Evolutionary conservation across 1,140 invertebrate species (phyloP).

Genomic region (Neodiprion virginianus): DNA sequence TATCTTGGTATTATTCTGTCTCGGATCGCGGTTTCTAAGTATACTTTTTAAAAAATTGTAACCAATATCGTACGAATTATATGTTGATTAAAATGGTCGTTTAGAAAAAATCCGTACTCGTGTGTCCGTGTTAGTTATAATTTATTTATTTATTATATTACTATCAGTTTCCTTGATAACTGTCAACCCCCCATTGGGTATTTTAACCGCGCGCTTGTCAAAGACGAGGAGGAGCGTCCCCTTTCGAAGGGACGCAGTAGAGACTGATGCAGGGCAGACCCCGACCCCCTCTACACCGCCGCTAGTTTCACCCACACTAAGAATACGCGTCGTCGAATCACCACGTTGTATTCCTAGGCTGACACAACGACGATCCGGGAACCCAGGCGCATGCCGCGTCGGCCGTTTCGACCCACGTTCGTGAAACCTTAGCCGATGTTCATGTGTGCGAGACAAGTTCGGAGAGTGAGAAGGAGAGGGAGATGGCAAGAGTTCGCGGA

Average conservation of each 20-base stretch:
- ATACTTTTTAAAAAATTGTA: too few species aligned
- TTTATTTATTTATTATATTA: too few species aligned
- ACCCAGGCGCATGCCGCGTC: not conserved
- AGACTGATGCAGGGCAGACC: constrained; percentile 44
- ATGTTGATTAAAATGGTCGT: too few species aligned
- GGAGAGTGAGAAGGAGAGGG: not conserved
- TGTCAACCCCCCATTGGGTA: constrained; percentile 8
- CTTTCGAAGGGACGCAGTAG: constrained; percentile 38
- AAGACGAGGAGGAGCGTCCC: constrained; percentile 11
- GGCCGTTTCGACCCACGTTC: not conserved
- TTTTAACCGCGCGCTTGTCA: constrained; percentile 10
- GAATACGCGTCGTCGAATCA: not conserved
- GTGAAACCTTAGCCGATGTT: not conserved
- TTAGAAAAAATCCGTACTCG: too few species aligned
- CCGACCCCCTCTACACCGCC: constrained; percentile 26
- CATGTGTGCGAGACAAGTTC: not conserved
- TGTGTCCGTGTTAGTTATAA: too few species aligned
- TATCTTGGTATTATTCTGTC: too few species aligned
- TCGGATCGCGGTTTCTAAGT: too few species aligned
- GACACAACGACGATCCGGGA: not conserved
- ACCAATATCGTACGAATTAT: too few species aligned
- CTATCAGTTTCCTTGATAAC: not conserved
- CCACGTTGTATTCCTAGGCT: not conserved
- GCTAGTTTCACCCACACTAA: constrained; percentile 33
- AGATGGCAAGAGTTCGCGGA: not conserved